Conservation (phyloP, 1,140 invertebrate genomes). For the Melanaphis sacchari region DNA sequence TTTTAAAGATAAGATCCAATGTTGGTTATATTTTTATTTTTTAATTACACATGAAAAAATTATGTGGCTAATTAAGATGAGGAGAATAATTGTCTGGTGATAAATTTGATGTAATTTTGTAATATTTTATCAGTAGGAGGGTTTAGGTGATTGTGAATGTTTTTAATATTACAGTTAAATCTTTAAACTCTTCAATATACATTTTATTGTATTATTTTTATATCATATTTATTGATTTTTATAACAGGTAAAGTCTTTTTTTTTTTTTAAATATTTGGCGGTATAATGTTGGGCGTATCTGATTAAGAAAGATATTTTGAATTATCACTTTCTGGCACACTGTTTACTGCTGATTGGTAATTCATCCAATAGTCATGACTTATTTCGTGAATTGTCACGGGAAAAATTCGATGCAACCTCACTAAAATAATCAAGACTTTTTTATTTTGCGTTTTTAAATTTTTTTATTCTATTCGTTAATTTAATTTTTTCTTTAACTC, state of each 20-base stretch:
- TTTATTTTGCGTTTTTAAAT: slow-evolving; percentile 45
- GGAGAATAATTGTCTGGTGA: too few relatives aligned
- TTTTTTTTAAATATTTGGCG: slow-evolving; percentile 26
- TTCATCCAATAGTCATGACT: slow-evolving; percentile 48
- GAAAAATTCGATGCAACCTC: slow-evolving; percentile 25
- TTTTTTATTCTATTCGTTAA: slow-evolving; percentile 39
- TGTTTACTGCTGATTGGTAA: slow-evolving; percentile 55
- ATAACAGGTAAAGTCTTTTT: not conserved
- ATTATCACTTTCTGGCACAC: slow-evolving; percentile 45
- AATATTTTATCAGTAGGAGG: too few relatives aligned
- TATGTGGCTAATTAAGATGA: too few relatives aligned
- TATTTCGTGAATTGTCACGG: slow-evolving; percentile 55
- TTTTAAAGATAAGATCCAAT: too few relatives aligned
- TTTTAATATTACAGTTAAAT: too few relatives aligned
- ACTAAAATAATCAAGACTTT: slow-evolving; percentile 39
- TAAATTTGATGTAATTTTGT: too few relatives aligned
- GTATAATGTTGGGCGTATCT: slow-evolving; percentile 33
- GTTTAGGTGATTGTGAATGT: too few relatives aligned
- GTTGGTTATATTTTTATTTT: too few relatives aligned
- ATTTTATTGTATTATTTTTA: too few relatives aligned
- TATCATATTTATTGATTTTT: too few relatives aligned
- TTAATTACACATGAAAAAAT: too few relatives aligned
- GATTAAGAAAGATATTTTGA: slow-evolving; percentile 48
- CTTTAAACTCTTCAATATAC: too few relatives aligned
- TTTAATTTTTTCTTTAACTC: not conserved